Percentiles rank a stretch among this genome's conserved stretches.
phyloP scores from a whole-genome alignment of 2,888 invertebrate species.

The Anaspis maculata region DNA sequence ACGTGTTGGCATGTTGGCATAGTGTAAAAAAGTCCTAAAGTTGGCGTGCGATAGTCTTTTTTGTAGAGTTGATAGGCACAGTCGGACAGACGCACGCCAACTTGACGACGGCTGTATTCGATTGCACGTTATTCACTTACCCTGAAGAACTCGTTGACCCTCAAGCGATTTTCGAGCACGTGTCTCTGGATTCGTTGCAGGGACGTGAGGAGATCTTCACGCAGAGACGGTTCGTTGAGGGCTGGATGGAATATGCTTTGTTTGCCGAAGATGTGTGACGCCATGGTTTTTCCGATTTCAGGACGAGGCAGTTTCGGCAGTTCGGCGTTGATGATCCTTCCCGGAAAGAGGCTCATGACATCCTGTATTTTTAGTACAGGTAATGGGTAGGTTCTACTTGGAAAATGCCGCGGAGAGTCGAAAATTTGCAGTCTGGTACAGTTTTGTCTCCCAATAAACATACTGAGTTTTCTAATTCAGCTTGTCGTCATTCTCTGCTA shows the following conservation, averaged over 20 bases:
- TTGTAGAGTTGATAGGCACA: no score
- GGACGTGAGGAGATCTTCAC: conserved; percentile 47
- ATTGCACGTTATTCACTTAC: conserved; percentile 42
- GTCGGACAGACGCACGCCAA: no score
- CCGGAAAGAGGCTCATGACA: conserved; percentile 51
- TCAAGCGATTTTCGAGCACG: conserved; percentile 54
- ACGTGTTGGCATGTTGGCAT: no score
- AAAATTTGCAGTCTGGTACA: no score
- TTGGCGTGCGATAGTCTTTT: conserved; percentile 1
- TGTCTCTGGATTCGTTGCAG: conserved; percentile 60
- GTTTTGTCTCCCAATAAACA: no score
- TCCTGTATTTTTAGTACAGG: no score
- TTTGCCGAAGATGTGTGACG: conserved; percentile 46
- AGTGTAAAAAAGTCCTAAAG: neutral
- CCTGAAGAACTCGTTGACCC: conserved; percentile 62
- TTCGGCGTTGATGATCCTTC: conserved; percentile 57
- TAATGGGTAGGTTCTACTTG: neutral
- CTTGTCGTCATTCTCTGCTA: no score
- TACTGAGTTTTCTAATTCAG: no score
- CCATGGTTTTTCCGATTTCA: conserved; percentile 49
- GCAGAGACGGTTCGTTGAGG: conserved; percentile 42
- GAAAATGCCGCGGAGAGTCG: neutral
- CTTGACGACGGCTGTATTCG: no score
- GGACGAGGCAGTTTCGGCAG: conserved; percentile 61
- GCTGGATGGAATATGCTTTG: conserved; percentile 54